phyloP scores from a whole-genome alignment of 2,113 vertebrate genomes.

The Sardina pilchardus region DNA sequence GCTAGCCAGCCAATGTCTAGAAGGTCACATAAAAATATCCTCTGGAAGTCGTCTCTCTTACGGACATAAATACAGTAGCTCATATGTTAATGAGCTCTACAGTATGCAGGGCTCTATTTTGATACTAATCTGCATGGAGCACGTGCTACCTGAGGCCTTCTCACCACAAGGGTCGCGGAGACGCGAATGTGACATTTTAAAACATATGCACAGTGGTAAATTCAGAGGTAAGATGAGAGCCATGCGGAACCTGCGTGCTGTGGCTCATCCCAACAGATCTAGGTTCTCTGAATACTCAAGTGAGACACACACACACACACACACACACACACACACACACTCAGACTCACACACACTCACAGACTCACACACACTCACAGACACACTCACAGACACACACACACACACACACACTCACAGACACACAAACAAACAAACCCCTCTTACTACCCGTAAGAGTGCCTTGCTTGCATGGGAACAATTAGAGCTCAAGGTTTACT shows the following conservation, averaged over 20 bases:
- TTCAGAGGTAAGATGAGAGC: neutral
- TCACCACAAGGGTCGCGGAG: neutral
- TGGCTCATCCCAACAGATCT: neutral
- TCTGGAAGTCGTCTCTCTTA: neutral
- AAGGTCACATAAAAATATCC: slow-evolving; percentile 2
- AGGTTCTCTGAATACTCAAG: neutral
- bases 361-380: neutral
- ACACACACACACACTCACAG: neutral
- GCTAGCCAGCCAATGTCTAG: slow-evolving; percentile 1
- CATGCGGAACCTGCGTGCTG: neutral
- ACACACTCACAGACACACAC: neutral
- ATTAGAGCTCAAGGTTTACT: neutral
- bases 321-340: neutral
- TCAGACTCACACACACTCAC: neutral
- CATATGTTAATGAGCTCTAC: neutral
- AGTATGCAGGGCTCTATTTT: neutral
- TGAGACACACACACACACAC: neutral
- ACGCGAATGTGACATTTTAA: neutral
- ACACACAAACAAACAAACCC: neutral
- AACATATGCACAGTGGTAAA: neutral
- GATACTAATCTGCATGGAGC: neutral
- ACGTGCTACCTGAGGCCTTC: neutral
- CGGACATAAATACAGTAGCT: neutral
- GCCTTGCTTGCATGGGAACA: neutral
- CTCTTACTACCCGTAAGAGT: neutral